Conservation (phyloP, 2,797 vertebrate species). For the Gallirallus australis region DNA sequence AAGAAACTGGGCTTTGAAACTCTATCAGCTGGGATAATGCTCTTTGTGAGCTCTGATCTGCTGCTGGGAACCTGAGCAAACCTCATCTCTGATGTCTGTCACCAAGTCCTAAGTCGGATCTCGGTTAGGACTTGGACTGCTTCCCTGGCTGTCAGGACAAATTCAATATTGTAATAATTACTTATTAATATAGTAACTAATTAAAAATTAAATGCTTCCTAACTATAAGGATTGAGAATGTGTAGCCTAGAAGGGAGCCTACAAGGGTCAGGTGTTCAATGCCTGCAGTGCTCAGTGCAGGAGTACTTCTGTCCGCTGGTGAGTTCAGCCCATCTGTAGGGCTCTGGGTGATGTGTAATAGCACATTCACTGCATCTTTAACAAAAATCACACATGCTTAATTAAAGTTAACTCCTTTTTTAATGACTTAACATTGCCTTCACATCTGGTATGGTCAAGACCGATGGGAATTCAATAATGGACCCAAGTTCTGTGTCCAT, state of each 20-base stretch:
- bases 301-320: accelerated
- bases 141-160: background rate
- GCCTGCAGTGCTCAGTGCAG: background rate
- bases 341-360: background rate
- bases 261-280: background rate
- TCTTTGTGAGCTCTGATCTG: accelerated
- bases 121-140: background rate
- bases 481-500: background rate
- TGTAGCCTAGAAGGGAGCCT: background rate
- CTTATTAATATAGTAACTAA: background rate
- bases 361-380: background rate
- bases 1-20: background rate
- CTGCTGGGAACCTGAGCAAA: background rate
- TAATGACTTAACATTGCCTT: background rate
- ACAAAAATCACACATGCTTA: background rate
- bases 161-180: background rate
- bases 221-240: background rate
- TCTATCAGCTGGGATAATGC: background rate
- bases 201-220: background rate
- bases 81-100: background rate
- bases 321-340: accelerated
- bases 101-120: background rate
- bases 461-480: background rate
- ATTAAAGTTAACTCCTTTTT: background rate
- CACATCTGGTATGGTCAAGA: background rate